These are phyloP conservation scores for Choloepus hoffmanni DNA, from an alignment of 2,113 vertebrate genomes.

Conservation along the genomic window DNA sequence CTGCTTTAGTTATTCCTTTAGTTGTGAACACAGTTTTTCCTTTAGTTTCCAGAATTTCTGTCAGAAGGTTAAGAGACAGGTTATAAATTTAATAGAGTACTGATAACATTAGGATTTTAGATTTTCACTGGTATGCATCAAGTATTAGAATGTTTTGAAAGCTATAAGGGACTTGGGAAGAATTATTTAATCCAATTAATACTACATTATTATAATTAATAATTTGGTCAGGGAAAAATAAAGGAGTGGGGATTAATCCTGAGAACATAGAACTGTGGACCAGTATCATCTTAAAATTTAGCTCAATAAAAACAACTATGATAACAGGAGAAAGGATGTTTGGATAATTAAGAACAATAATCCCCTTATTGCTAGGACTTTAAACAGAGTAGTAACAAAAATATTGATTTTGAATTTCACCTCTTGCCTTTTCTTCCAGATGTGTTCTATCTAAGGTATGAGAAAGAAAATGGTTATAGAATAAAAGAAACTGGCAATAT, in stretches of 20 bases:
- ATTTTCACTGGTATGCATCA: not conserved
- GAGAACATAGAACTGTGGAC: not conserved
- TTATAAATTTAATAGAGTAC: not conserved
- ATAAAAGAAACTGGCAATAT: not conserved
- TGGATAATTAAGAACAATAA: not conserved
- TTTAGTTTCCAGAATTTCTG: not conserved
- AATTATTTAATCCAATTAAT: not conserved
- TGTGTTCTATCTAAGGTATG: not conserved
- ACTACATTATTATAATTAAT: not conserved
- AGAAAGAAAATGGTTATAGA: not conserved
- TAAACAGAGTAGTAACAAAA: not conserved
- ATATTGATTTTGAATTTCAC: not conserved
- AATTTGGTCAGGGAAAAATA: not conserved
- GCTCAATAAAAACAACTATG: not conserved
- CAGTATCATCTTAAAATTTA: not conserved
- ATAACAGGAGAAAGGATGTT: not conserved
- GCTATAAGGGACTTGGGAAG: not conserved
- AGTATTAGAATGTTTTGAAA: not conserved
- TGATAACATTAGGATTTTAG: not conserved
- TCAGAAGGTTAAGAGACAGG: not conserved
- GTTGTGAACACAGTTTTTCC: not conserved
- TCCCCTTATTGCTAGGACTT: not conserved
- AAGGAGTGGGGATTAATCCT: rapidly evolving
- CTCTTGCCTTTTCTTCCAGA: not conserved
- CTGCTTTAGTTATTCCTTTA: not conserved